These are phyloP conservation scores for Plagodis dolabraria DNA, from an alignment of 2,888 invertebrate genomes.

Conservation along the genomic window DNA sequence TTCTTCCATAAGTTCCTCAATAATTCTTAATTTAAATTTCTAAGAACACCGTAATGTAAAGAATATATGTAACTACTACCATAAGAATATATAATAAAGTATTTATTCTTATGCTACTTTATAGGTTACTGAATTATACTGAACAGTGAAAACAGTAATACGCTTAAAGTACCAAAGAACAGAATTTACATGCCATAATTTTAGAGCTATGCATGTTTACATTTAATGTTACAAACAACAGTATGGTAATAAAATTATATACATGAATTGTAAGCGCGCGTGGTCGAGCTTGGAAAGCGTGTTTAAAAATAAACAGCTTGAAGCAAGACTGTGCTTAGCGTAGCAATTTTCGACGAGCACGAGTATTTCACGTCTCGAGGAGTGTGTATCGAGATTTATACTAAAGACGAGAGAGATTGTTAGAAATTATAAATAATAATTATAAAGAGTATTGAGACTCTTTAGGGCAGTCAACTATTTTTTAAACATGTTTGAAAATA, in stretches of 20 bases:
- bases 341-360: constrained; percentile 15
- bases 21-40: too few relatives aligned
- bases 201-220: constrained; percentile 5
- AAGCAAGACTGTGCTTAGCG: constrained; percentile 9
- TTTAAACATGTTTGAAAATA: too few relatives aligned
- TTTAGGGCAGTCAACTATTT: too few relatives aligned
- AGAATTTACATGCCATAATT: constrained; percentile 13
- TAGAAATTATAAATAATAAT: too few relatives aligned
- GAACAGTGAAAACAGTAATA: background rate
- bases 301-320: constrained; percentile 28
- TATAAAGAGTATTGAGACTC: too few relatives aligned
- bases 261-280: constrained; percentile 17
- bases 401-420: too few relatives aligned
- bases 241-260: constrained; percentile 23
- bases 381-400: too few relatives aligned
- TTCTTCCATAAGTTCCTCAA: too few relatives aligned
- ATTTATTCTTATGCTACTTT: too few relatives aligned
- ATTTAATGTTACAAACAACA: constrained; percentile 14
- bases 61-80: too few relatives aligned
- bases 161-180: background rate
- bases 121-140: background rate
- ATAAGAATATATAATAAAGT: too few relatives aligned
- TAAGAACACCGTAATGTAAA: too few relatives aligned
- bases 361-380: constrained; percentile 1
- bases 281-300: constrained; percentile 24